phyloP scores from a whole-genome alignment of 92 coral and sea anemone species.

The Epizoanthus illoricatus region DNA sequence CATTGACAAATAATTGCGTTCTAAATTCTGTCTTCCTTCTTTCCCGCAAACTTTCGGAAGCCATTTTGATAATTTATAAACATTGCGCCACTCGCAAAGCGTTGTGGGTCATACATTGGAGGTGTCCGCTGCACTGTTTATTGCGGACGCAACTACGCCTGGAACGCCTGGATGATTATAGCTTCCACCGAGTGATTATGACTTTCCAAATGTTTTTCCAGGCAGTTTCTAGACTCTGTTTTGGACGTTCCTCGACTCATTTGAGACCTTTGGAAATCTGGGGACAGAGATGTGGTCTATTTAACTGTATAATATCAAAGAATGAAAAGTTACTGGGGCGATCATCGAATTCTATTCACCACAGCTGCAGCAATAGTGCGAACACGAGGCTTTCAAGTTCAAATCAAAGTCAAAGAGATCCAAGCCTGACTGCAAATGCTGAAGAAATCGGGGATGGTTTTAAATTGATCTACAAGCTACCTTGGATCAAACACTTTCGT shows the following conservation, averaged over 20 bases:
- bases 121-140: conserved; percentile 1
- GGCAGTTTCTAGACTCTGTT: neutral
- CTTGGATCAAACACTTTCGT: conserved; percentile 78
- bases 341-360: neutral
- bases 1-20: conserved; percentile 71
- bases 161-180: conserved; percentile 3
- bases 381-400: neutral
- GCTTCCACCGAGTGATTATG: neutral
- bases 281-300: neutral
- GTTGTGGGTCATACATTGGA: conserved; percentile 12
- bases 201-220: neutral
- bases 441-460: conserved; percentile 20
- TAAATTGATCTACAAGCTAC: conserved; percentile 63
- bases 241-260: neutral
- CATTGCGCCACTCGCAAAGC: conserved; percentile 36
- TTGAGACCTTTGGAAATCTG: neutral
- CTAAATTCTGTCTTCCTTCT: conserved; percentile 77
- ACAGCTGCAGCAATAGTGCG: neutral
- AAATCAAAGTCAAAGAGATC: neutral
- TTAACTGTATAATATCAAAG: neutral
- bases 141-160: neutral
- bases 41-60: conserved; percentile 83
- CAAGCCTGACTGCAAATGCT: neutral
- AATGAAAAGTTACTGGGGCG: neutral
- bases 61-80: conserved; percentile 70